Base-by-base conservation (phyloP, 2,888 invertebrate genomes). In the Epinotia demarniana region DNA sequence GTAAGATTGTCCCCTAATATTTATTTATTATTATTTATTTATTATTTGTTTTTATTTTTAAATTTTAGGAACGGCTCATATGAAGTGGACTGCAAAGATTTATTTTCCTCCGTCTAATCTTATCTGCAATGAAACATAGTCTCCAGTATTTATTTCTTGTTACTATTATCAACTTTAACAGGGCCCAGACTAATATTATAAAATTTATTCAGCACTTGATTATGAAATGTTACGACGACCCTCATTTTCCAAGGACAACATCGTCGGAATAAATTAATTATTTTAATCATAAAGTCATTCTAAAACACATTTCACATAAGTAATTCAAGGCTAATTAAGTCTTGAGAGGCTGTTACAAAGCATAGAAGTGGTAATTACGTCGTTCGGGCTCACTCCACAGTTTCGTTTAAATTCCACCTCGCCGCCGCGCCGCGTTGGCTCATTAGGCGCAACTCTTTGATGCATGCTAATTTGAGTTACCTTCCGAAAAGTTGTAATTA, bases 321-420 rank as follows among this genome's bases (percentile, higher is more conserved):
- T 89, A 89, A 89, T 87, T 88, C 86, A 87, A 81, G 82, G 85
- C 87, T 90, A 92, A 92, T 92, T 91, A 90, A 88, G 85, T 86
- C 85, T 85, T 88, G 83, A 86, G 86, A 87, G 86, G 84, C 86
- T 85, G 86, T 89, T 87, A 87, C 85, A 82, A 80, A 82, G 84
- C 68, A 84, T 87, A 86, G 85, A 90, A 88, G 87, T 87, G 87
- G 89, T 89, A 92, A 91, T 92, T 91, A 90, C 84, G 81, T 81
- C 83, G 84, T 85, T 86, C 55, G 77, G 73, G 74, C 71, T 76
- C 67, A 64, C 75, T 76, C 86, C 87, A 85, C 85, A 87, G 86
- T 88, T 89, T 88, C 89, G 89, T 91, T 90, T 90, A 90, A 91
- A 89, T 90, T 90, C 88, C 85, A 89, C 88, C 87, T 88, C 84